phyloP scores from a whole-genome alignment of 2,888 invertebrate genomes.

The Tridacna crocea region DNA sequence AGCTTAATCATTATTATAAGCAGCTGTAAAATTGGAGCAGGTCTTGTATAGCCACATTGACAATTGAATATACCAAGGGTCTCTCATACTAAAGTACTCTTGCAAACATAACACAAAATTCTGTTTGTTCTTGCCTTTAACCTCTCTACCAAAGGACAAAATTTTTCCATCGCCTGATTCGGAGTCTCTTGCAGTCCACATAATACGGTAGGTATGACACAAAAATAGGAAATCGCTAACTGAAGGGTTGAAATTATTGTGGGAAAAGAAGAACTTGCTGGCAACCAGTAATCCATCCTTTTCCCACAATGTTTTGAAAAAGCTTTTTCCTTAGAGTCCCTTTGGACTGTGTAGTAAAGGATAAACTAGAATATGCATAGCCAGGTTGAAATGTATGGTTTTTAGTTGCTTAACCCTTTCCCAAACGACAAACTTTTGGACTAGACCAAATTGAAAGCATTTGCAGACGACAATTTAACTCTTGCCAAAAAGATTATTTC shows the following conservation, averaged over 20 bases:
- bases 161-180: not conserved
- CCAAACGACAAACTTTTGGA: not conserved
- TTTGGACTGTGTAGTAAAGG: no score
- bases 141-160: no score
- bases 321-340: not conserved
- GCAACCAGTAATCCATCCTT: not conserved
- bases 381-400: not conserved
- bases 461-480: not conserved
- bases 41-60: not conserved
- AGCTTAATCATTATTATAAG: not conserved
- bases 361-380: not conserved
- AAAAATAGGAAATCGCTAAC: no score
- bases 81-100: no score
- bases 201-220: no score
- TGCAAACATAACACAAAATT: no score
- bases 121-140: not conserved
- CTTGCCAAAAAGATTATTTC: no score
- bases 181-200: no score
- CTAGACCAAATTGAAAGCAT: not conserved
- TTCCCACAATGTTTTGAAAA: not conserved
- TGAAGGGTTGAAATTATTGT: not conserved
- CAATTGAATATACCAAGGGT: not conserved
- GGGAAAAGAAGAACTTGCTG: not conserved
- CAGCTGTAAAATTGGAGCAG: not conserved
- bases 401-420: not conserved